Evolutionary conservation across 2,888 invertebrate species (phyloP), one percentile per base, ranked within the genome.

Genomic region (Tanypteryx hageni): DNA sequence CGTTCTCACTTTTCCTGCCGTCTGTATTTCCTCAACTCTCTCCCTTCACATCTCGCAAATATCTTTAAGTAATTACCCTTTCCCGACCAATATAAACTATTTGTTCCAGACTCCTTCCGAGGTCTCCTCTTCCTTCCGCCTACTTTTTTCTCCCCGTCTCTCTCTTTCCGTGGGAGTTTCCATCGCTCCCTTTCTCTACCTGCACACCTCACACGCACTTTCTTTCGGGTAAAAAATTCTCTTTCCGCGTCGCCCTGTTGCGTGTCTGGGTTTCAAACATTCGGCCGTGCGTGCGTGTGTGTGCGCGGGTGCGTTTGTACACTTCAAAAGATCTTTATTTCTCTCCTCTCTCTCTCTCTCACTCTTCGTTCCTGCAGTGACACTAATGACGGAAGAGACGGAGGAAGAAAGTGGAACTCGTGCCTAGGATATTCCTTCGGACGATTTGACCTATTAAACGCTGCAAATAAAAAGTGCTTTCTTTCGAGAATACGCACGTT

Each of bases 51-150:
- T 83, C 83, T n/a, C n/a, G n/a, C 61, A 64, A 89, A 89, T 89
- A 61, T 61, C 64, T 89, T 89, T 89, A 89, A 89, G 89, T 89
- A 89, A 89, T 89, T 89, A 89, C 89, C 56, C 83, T 83, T 56
- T n/a, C 83, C 64, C 22, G 61, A 31, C 22, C 89, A 89, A 89
- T 89, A 64, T 61, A 89, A 89, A 89, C 64, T 89, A 89, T 89
- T 89, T 89, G 89, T 89, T 89, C 44, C 64, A 14, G 27, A 27
- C 27, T 22, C 61, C 61, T 76, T 76, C n/a, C 13, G 31, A 86
- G 59, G 59, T 58, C 0, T 31, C 4, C 8, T 22, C 13, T 58
- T 57, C 18, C 57, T 31, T 57, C 57, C 16, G 22, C 31, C 9
- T 18, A 9, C 8, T 57, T 27, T 9, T n/a, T 13, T 83, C 83